A percentile compares a stretch with the other conserved stretches of the same genome.
Conservation (phyloP, 2,113 vertebrate species). For the Lepus americanus region DNA sequence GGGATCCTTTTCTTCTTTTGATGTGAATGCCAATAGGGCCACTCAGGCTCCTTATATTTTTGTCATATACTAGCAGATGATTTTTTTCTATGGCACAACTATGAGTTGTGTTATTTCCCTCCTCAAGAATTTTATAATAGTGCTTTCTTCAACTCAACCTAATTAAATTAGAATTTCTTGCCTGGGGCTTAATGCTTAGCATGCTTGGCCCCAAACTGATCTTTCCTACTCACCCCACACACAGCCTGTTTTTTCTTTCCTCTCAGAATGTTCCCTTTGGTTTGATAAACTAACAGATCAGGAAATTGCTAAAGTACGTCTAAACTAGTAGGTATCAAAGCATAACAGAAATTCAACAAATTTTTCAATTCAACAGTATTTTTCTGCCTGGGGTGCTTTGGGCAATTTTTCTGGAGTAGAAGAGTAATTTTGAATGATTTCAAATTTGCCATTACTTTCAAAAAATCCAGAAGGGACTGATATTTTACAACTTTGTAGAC, state of each 20-base stretch:
- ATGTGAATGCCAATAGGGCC: not conserved
- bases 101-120: not conserved
- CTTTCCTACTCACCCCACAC: not conserved
- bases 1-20: not conserved
- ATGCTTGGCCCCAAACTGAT: not conserved
- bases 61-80: not conserved
- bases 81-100: not conserved
- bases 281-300: slow-evolving; percentile 37
- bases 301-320: not conserved
- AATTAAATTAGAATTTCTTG: slow-evolving; percentile 19
- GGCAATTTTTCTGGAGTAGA: slow-evolving; percentile 5
- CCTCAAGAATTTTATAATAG: not conserved
- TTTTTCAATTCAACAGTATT: not conserved
- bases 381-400: not conserved
- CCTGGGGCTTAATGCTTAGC: not conserved
- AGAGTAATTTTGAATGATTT: slow-evolving; percentile 41
- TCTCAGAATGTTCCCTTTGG: slow-evolving; percentile 44
- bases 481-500: slow-evolving; percentile 63
- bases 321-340: not conserved
- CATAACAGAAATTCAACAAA: not conserved
- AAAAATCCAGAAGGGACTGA: slow-evolving; percentile 50
- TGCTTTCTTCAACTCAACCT: not conserved
- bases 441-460: not conserved
- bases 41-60: not conserved
- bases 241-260: not conserved